These are phyloP conservation scores for Osmerus eperlanus DNA, from an alignment of 2,113 vertebrate species.

Conservation along the genomic window DNA sequence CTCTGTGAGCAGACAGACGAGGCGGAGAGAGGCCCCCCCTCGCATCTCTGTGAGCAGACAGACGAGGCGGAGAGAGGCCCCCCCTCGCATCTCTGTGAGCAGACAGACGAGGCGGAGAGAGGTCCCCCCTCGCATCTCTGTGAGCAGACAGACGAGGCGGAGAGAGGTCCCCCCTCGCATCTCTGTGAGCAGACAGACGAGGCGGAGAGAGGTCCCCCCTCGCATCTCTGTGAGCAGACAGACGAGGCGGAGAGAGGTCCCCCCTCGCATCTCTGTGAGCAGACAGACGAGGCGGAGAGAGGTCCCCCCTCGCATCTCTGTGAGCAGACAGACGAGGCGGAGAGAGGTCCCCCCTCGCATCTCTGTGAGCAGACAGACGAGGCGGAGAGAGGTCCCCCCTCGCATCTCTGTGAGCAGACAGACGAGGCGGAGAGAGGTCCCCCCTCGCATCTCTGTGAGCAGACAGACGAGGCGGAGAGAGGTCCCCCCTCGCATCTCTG, in stretches of 20 bases:
- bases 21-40: not conserved
- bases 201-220: not conserved
- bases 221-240: not conserved
- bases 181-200: not conserved
- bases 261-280: not conserved
- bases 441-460: not conserved
- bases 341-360: not conserved
- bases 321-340: not conserved
- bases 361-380: not conserved
- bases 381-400: not conserved
- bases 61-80: not conserved
- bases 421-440: not conserved
- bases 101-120: not conserved
- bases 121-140: not conserved
- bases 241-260: not conserved
- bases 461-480: not conserved
- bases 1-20: not conserved
- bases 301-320: not conserved
- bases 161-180: not conserved
- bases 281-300: not conserved
- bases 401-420: not conserved
- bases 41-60: not conserved
- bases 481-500: not conserved
- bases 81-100: not conserved
- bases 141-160: not conserved